Percentiles rank a stretch among this genome's conserved stretches.
Conservation (phyloP, 2,888 invertebrate species). For the Latrodectus hesperus region DNA sequence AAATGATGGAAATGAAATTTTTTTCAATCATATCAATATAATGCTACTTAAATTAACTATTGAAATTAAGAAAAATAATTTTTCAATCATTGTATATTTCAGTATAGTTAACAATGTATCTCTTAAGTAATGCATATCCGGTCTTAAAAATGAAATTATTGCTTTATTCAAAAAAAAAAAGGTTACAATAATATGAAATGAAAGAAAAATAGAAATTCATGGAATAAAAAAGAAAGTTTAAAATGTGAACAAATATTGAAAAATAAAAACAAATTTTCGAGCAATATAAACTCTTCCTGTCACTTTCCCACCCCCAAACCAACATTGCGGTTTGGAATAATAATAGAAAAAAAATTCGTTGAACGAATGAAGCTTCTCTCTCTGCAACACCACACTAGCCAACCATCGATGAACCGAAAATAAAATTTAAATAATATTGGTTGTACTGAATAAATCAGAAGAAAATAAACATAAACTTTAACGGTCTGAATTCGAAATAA, state of each 20-base stretch:
- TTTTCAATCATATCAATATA: too few relatives aligned
- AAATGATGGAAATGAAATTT: too few relatives aligned
- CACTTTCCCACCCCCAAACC: conserved; percentile 14
- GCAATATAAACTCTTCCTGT: conserved; percentile 59
- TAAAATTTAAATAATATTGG: conserved; percentile 69
- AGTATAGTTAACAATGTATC: too few relatives aligned
- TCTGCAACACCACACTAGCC: neutral
- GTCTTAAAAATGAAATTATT: too few relatives aligned
- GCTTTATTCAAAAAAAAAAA: neutral
- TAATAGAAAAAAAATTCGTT: conserved; percentile 10
- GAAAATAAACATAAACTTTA: conserved; percentile 67
- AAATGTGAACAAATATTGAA: conserved; percentile 11
- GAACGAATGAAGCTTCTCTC: neutral
- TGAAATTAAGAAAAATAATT: too few relatives aligned
- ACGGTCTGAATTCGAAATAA: conserved; percentile 62
- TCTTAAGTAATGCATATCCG: too few relatives aligned
- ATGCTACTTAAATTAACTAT: too few relatives aligned
- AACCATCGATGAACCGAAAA: conserved; percentile 53
- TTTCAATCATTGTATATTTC: too few relatives aligned
- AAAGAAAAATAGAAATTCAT: neutral
- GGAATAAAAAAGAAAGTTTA: conserved; percentile 9
- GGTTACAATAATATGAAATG: neutral
- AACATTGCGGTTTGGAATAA: conserved; percentile 47
- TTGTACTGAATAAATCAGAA: conserved; percentile 67
- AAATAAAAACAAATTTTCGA: conserved; percentile 43